Base-by-base conservation (phyloP, 1,140 invertebrate species). In the Alviniconcha marisindica region DNA sequence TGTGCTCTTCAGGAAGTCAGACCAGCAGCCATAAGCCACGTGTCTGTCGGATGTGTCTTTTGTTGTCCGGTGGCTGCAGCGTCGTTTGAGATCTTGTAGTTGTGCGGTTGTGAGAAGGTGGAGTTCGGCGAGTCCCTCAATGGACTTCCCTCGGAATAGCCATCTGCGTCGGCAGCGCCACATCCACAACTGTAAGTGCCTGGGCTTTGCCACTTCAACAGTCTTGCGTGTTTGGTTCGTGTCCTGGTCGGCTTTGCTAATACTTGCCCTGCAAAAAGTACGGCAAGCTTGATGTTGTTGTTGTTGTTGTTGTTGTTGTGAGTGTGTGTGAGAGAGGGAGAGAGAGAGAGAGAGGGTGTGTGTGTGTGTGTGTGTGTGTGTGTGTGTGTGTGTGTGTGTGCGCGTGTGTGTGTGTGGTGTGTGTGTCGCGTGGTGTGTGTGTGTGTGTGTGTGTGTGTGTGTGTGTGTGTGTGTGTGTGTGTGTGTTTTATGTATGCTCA, bases 391-490 rank as follows among this genome's bases (percentile, higher is more conserved):
- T 60, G 56, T 60, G 56, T 60, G 56, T 60, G 56, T 60, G 56
- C n/a, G 56, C n/a, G 56, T 60, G 56, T 60, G 56, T 60, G 1
- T n/a, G 4, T 60, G n/a, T 60, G n/a, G 4, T 5, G 66, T 73
- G 31, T 73, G 63, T 82, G 31, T 82, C 7, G n/a, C 10, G 33
- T 10, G 60, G 10, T 81, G 33, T 42, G 33, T 81, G 28, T 81
- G 10, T 54, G 14, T 54, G 0, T 79, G 18, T 79, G n/a, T 79
- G 33, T 79, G 18, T 51, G n/a, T 56, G 28, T 79, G 40, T 79
- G 31, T 79, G 77, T 79, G 33, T 51, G 44, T 79, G 10, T 79
- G 42, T 79, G 38, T 79, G 44, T 54, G 36, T 54, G 42, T n/a
- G n/a, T n/a, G n/a, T n/a, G n/a, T n/a, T n/a, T n/a, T n/a, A n/a